These are phyloP conservation scores for Marronus borbonicus DNA, from an alignment of 2,888 invertebrate genomes.

Conservation along the genomic window DNA sequence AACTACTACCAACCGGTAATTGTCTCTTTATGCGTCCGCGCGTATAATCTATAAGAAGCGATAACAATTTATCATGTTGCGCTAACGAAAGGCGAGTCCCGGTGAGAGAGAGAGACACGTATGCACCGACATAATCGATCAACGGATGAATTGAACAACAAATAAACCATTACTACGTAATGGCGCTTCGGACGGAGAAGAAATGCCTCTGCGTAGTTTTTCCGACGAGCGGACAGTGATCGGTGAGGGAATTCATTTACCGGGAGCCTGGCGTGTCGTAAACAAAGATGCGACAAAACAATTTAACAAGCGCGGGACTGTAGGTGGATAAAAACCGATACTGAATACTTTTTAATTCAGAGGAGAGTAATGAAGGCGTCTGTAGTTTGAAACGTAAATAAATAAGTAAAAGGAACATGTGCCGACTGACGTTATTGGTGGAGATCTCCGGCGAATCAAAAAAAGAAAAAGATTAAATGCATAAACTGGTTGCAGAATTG, in stretches of 20 bases:
- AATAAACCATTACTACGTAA: constrained; percentile 1
- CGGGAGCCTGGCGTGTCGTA: not conserved
- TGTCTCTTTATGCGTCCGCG: too few relatives aligned
- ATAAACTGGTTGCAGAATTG: too few relatives aligned
- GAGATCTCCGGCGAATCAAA: too few relatives aligned
- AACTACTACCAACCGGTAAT: too few relatives aligned
- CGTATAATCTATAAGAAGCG: not conserved
- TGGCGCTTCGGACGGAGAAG: not conserved
- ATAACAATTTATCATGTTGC: constrained; percentile 1
- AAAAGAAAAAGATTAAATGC: too few relatives aligned
- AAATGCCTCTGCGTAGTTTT: not conserved
- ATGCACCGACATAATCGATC: constrained; percentile 6
- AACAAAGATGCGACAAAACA: constrained; percentile 13
- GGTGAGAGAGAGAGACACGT: not conserved
- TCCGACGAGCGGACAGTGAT: not conserved
- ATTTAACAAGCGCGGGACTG: not conserved
- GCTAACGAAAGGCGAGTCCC: constrained; percentile 3
- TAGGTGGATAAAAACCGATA: not conserved
- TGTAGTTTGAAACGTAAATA: too few relatives aligned
- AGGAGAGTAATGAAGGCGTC: not conserved
- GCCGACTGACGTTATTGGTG: too few relatives aligned
- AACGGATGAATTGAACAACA: not conserved
- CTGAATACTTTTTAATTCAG: not conserved
- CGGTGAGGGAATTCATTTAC: constrained; percentile 15
- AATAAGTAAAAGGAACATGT: too few relatives aligned